Percentiles rank a stretch among this genome's conserved stretches.
These are phyloP conservation scores for Rhagoletis zephyria DNA, from an alignment of 1,140 invertebrate genomes.

Conservation along the genomic window DNA sequence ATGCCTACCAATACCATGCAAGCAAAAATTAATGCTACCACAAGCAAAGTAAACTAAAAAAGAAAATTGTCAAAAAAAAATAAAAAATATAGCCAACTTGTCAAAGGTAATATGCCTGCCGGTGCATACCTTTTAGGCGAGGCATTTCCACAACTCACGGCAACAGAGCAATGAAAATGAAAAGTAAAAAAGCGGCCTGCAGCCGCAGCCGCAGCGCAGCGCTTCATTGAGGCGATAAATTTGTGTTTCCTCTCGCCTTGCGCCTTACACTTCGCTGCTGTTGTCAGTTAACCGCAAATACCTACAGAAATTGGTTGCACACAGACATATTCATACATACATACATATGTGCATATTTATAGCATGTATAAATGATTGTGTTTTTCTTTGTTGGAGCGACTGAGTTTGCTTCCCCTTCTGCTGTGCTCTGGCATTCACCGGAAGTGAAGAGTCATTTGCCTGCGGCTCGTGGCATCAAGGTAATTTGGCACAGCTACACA, in stretches of 20 bases:
- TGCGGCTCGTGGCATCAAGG: slow-evolving; percentile 3
- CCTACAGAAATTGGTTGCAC: slow-evolving; percentile 6
- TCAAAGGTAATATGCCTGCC: slow-evolving; percentile 44
- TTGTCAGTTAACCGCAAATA: slow-evolving; percentile 47
- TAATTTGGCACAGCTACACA: slow-evolving; percentile 23
- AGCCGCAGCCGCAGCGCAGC: not conserved
- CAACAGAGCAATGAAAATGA: not conserved
- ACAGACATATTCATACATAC: not conserved
- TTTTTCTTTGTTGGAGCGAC: not conserved
- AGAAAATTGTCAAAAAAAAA: not conserved
- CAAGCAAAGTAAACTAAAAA: not conserved
- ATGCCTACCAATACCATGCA: not conserved
- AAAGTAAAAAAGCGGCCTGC: not conserved
- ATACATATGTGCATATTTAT: not conserved
- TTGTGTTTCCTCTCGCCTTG: not conserved
- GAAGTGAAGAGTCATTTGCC: slow-evolving; percentile 48
- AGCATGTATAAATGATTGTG: not conserved
- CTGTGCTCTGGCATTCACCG: not conserved
- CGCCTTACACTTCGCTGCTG: not conserved
- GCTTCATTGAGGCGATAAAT: slow-evolving; percentile 49
- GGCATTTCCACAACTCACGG: not conserved
- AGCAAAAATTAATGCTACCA: slow-evolving; percentile 45
- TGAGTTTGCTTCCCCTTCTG: not conserved
- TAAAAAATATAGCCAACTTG: slow-evolving; percentile 46
- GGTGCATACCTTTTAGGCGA: not conserved